Evolutionary conservation across 2,797 vertebrate species (phyloP).

Genomic region (Pachyuromys duprasi): DNA sequence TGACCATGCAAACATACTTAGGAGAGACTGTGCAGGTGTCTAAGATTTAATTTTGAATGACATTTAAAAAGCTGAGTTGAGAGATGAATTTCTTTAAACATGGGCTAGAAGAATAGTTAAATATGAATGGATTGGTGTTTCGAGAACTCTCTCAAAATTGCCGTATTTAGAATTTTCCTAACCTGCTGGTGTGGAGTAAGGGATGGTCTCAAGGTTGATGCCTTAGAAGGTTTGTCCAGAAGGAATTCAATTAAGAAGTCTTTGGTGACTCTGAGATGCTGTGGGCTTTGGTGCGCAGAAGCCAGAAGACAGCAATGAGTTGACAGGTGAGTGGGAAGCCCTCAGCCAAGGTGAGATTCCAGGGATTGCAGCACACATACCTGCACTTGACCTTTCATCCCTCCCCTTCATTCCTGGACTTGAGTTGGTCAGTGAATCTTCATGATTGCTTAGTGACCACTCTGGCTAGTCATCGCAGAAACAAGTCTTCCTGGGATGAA

Average conservation of each 20-base stretch:
- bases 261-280: not conserved
- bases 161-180: not conserved
- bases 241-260: not conserved
- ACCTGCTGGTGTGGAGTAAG: not conserved
- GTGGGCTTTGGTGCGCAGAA: not conserved
- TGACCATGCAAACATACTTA: not conserved
- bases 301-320: not conserved
- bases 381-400: fast-evolving
- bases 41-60: slow-evolving; percentile 21
- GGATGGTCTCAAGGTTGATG: not conserved
- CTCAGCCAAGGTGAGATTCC: fast-evolving
- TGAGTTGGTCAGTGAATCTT: not conserved
- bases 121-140: not conserved
- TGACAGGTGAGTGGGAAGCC: not conserved
- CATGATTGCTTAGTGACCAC: not conserved
- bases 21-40: too few species aligned
- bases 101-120: not conserved
- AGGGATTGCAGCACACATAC: fast-evolving
- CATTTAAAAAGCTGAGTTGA: not conserved
- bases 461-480: not conserved
- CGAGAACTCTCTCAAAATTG: not conserved
- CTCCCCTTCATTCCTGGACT: not conserved
- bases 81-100: not conserved
- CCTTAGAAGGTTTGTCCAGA: not conserved
- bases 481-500: not conserved